A percentile compares a stretch with the other conserved stretches of the same genome.
phyloP scores from a whole-genome alignment of 2,797 vertebrate species.

The Hippoglossus hippoglossus region DNA sequence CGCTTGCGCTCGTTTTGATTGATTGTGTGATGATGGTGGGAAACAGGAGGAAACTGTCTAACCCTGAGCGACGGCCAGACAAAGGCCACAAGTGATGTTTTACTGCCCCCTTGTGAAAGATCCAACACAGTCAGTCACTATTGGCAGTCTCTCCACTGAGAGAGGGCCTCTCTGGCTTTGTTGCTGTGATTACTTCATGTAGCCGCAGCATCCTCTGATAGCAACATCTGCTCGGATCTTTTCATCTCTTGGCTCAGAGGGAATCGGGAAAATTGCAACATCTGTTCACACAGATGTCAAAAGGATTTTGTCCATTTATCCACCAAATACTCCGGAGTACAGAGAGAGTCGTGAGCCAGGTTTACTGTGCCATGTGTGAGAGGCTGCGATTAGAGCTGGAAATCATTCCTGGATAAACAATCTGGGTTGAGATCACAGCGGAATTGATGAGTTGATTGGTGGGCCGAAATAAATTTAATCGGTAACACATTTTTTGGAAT shows the following conservation, averaged over 20 bases:
- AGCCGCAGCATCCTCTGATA: constrained; percentile 15
- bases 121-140: too few species aligned
- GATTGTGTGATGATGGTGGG: constrained; percentile 14
- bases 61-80: background rate
- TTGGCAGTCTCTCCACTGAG: background rate
- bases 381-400: background rate
- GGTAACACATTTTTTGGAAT: background rate
- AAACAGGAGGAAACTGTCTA: constrained; percentile 10
- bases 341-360: background rate
- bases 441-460: background rate
- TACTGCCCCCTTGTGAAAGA: constrained; percentile 66
- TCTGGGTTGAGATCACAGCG: background rate
- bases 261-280: constrained; percentile 33
- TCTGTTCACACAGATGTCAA: constrained; percentile 56
- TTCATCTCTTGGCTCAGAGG: constrained; percentile 37
- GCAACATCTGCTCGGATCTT: constrained; percentile 41
- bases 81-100: constrained; percentile 7
- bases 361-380: constrained; percentile 1
- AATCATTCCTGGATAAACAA: constrained; percentile 3
- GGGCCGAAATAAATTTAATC: too few species aligned
- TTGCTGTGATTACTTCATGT: background rate
- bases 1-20: constrained; percentile 61
- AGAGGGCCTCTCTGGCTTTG: background rate
- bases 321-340: constrained; percentile 8
- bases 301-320: constrained; percentile 35